Base-by-base conservation (phyloP, 2,113 vertebrate genomes). In the Myrmecophaga tridactyla region DNA sequence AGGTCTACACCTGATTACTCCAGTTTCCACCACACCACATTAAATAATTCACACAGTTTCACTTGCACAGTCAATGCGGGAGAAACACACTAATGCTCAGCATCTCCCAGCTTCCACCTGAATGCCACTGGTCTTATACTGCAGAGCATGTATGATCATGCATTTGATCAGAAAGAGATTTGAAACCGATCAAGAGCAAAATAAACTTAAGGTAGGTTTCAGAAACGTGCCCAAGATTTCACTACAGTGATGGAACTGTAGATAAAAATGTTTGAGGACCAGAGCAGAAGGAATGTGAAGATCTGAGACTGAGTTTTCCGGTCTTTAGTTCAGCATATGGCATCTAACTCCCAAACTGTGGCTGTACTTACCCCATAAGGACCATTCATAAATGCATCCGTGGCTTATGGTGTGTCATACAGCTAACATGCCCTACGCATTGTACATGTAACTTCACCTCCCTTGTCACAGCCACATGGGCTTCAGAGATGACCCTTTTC, bases 21-120 rank as follows among this genome's bases (percentile, higher is more conserved):
- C 23, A 17, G 0, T 34, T 36, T 76, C 63, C 17, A 1, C n/a
- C 25, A 1, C 0, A 14, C 12, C 7, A 29, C 6, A 4, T 41
- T 18, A 31, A 76, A 7, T 29, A 11, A 46, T n/a, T 31, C 34
- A 27, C 12, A 12, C 11, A n/a, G 10, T 62, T 70, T 63, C 27
- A 34, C 77, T 58, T 43, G 73, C 29, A 41, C 6, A 2, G 14
- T 34, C 56, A 58, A 53, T 53, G 14, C 51, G 2, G 3, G 13
- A 72, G 43, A 88, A 84, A 29, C 20, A 76, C 12, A 13, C 8
- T 17, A 13, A 14, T 4, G 6, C 48, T 39, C 80, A 51, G 0
- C n/a, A 39, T 75, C 43, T 75, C n/a, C 0, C 39, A 23, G 11
- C 65, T 78, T 36, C n/a, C 36, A 25, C n/a, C 51, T 46, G 31